These are phyloP conservation scores for Orius laevigatus DNA, from an alignment of 1,140 invertebrate species.

Conservation along the genomic window DNA sequence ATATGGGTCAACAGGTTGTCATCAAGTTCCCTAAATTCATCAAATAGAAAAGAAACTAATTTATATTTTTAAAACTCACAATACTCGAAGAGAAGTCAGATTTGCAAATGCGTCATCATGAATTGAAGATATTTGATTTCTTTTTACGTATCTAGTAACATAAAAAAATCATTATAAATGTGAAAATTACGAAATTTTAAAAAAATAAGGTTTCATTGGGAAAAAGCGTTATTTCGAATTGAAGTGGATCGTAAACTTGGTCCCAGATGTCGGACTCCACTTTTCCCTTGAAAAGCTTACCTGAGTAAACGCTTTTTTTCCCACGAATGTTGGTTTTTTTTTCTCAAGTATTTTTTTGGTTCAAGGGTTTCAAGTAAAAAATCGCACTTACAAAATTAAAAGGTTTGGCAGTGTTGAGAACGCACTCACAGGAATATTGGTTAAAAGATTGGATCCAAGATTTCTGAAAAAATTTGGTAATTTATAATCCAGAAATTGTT, in stretches of 20 bases:
- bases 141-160: slow-evolving; percentile 40
- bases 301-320: too few relatives aligned
- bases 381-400: slow-evolving; percentile 48
- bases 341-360: too few relatives aligned
- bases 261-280: too few relatives aligned
- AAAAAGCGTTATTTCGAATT: too few relatives aligned
- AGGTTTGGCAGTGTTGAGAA: slow-evolving; percentile 42
- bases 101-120: slow-evolving; percentile 44
- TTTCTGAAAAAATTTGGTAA: slow-evolving; percentile 38
- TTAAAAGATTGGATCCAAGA: slow-evolving; percentile 46
- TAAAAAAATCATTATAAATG: neutral
- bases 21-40: slow-evolving; percentile 59
- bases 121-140: slow-evolving; percentile 46
- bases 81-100: slow-evolving; percentile 42
- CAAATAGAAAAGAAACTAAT: slow-evolving; percentile 28
- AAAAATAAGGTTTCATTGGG: too few relatives aligned
- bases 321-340: too few relatives aligned
- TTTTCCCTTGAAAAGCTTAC: too few relatives aligned
- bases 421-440: slow-evolving; percentile 38
- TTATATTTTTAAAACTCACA: slow-evolving; percentile 39
- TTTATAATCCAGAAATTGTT: neutral
- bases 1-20: slow-evolving; percentile 51
- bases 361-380: too few relatives aligned
- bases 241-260: too few relatives aligned
- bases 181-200: slow-evolving; percentile 4